Conservation (phyloP, 2,888 invertebrate genomes). For the Parnassius mnemosyne region DNA sequence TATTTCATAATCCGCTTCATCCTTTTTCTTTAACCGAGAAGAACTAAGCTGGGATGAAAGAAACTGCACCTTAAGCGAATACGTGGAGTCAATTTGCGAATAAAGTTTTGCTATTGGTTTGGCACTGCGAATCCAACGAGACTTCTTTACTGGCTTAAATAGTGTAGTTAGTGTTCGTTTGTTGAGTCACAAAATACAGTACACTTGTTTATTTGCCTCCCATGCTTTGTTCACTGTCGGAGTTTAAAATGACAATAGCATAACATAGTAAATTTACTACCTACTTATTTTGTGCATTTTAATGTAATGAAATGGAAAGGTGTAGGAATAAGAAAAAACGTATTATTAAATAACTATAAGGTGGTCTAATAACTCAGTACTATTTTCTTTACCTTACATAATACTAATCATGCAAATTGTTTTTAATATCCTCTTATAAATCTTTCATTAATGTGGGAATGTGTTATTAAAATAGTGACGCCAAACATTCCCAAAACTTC, state of each 20-base stretch:
- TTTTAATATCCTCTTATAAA: no score
- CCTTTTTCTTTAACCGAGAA: slow-evolving; percentile 38
- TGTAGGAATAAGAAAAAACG: no score
- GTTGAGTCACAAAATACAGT: slow-evolving; percentile 30
- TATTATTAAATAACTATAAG: no score
- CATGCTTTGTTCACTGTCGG: slow-evolving; percentile 3
- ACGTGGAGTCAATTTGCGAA: slow-evolving; percentile 79
- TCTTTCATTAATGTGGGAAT: no score
- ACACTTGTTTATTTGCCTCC: slow-evolving; percentile 14
- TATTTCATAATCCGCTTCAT: slow-evolving; percentile 31
- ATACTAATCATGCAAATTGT: no score
- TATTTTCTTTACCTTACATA: no score
- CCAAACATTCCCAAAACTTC: no score
- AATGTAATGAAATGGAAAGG: no score
- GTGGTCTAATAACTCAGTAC: no score
- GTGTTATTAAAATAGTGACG: no score
- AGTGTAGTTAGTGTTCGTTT: slow-evolving; percentile 44
- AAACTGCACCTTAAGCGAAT: slow-evolving; percentile 78
- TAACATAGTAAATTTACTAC: no score
- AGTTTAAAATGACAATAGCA: background rate
- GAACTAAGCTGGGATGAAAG: slow-evolving; percentile 68
- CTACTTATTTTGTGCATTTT: no score
- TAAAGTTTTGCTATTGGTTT: slow-evolving; percentile 71
- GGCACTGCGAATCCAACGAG: slow-evolving; percentile 41
- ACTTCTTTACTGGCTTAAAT: slow-evolving; percentile 55